These are phyloP conservation scores for Anthopleura sola DNA, from an alignment of 64 coral and sea anemone genomes.

Conservation along the genomic window DNA sequence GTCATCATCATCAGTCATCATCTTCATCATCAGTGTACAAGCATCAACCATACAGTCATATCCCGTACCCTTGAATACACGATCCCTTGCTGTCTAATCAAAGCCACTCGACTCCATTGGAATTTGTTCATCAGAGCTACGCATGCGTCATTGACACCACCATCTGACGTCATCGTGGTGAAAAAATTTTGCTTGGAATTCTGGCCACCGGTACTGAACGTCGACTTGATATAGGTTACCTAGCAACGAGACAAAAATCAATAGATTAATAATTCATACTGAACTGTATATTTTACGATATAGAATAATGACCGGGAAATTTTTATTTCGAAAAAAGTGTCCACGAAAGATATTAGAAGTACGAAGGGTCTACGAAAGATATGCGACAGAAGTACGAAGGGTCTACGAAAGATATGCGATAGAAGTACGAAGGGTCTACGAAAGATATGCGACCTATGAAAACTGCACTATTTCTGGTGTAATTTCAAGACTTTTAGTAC, in stretches of 20 bases:
- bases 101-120: slow-evolving; percentile 63
- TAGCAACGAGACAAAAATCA: not conserved
- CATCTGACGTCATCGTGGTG: slow-evolving; percentile 59
- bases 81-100: slow-evolving; percentile 59
- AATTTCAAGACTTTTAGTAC: too few relatives aligned
- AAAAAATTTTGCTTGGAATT: slow-evolving; percentile 27
- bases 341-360: not conserved
- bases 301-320: too few relatives aligned
- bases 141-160: slow-evolving; percentile 43
- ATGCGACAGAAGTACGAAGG: not conserved
- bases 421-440: not conserved
- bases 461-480: too few relatives aligned
- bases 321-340: not conserved
- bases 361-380: not conserved
- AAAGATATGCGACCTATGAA: too few relatives aligned
- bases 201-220: not conserved
- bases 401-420: not conserved
- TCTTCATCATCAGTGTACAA: slow-evolving; percentile 1
- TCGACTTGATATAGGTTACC: slow-evolving; percentile 1
- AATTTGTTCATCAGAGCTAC: slow-evolving; percentile 57
- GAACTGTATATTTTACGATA: too few relatives aligned
- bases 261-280: too few relatives aligned
- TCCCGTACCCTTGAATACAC: slow-evolving; percentile 32
- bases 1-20: not conserved
- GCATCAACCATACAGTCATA: not conserved